Conservation (phyloP, 1,140 invertebrate genomes). For the Ceratina calcarata region DNA sequence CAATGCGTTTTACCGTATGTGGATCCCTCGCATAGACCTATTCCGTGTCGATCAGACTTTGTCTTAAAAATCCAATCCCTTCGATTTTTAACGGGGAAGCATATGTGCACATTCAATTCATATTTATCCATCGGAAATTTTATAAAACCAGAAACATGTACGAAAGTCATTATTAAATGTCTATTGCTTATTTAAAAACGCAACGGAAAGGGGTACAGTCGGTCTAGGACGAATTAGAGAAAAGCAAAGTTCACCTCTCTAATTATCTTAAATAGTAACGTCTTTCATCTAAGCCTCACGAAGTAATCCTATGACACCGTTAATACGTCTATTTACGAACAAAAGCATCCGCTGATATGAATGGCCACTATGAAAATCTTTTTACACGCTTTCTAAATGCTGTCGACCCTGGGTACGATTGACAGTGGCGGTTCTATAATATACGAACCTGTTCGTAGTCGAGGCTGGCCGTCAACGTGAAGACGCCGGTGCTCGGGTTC, state of each 20-base stretch:
- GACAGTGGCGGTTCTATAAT: not conserved
- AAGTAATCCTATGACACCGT: not conserved
- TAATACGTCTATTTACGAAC: not conserved
- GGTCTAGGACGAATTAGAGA: too few relatives aligned
- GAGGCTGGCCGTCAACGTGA: constrained; percentile 92
- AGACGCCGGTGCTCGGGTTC: constrained; percentile 93
- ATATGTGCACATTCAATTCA: too few relatives aligned
- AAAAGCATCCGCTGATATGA: not conserved
- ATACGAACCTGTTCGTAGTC: constrained; percentile 94
- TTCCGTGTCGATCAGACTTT: not conserved
- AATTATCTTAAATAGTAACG: not conserved
- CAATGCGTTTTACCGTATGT: constrained; percentile 46
- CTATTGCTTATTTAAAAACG: too few relatives aligned
- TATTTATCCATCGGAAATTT: too few relatives aligned
- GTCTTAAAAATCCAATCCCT: not conserved
- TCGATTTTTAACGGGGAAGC: too few relatives aligned
- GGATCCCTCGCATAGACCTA: not conserved
- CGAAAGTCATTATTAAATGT: too few relatives aligned
- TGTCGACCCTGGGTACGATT: not conserved
- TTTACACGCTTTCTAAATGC: constrained; percentile 32
- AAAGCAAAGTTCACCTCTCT: too few relatives aligned
- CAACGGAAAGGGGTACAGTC: too few relatives aligned
- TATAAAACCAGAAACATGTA: too few relatives aligned
- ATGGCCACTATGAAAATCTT: not conserved
- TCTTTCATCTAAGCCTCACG: not conserved